These are phyloP conservation scores for Oryzias javanicus DNA, from an alignment of 2,113 vertebrate genomes.

Conservation along the genomic window DNA sequence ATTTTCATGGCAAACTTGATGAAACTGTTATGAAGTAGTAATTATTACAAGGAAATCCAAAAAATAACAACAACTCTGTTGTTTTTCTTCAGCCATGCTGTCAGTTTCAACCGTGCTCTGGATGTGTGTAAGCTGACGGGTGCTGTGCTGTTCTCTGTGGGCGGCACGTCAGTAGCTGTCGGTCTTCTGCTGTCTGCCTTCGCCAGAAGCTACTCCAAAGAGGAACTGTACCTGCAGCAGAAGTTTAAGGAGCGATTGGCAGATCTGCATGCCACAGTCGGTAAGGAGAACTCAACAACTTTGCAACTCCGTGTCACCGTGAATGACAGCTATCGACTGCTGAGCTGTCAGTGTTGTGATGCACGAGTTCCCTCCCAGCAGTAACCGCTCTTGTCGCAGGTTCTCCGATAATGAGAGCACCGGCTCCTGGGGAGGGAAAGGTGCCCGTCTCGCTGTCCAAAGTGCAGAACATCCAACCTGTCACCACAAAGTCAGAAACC, in stretches of 20 bases:
- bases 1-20: too few relatives aligned
- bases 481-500: conserved; percentile 77
- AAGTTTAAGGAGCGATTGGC: conserved; percentile 93
- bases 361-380: neutral
- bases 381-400: conserved; percentile 42
- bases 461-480: conserved; percentile 93
- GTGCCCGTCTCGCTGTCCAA: conserved; percentile 94
- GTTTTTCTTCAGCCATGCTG: conserved; percentile 75
- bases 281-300: conserved; percentile 34
- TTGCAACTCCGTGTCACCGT: neutral
- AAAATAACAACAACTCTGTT: neutral
- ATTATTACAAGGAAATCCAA: neutral
- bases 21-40: neutral
- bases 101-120: conserved; percentile 88
- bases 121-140: conserved; percentile 92
- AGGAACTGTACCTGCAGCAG: conserved; percentile 89
- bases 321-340: neutral
- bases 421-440: conserved; percentile 86
- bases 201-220: conserved; percentile 88
- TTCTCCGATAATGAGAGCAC: conserved; percentile 85
- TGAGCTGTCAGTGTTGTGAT: neutral
- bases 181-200: conserved; percentile 91
- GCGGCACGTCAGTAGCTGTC: conserved; percentile 84
- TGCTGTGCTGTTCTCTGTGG: conserved; percentile 90
- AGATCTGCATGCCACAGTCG: conserved; percentile 83